Evolutionary conservation across 2,888 invertebrate genomes (phyloP), one percentile per base, ranked within the genome.

Genomic region (Amphipyra tragopoginis): DNA sequence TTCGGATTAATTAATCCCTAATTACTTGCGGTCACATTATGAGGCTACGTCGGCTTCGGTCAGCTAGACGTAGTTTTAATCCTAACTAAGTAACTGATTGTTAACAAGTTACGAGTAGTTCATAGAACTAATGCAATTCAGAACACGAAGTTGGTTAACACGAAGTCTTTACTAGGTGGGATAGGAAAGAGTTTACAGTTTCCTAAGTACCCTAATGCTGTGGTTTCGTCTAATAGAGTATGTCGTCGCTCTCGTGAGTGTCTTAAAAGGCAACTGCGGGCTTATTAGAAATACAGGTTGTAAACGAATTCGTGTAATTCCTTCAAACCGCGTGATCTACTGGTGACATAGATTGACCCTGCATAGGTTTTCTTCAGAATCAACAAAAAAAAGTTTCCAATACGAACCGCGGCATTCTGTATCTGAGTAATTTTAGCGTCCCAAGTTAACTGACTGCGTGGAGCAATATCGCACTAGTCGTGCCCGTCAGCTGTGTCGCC

Each of bases 1-100:
- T 8, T 52, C 9, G 44, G 40, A 42, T 55, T 68, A 65, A 77
- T 66, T 64, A 56, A 77, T 52, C 44, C 15, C 43, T 59, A 67
- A 73, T 69, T 60, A 65, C 14, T 69, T 58, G 55, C 29, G 59
- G 54, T 62, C 56, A 47, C 26, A 50, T 40, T 59, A 54, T 52
- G 53, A 54, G 14, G 47, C 33, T 11, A 42, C 21, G n/a, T 2
- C 29, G 29, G 21, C 10, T 50, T 40, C 0, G 40, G 44, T 45
- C 33, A 51, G 21, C 29, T 40, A 52, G 40, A 52, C 45, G 43
- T 55, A 54, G 54, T 56, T 60, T 52, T 60, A 65, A 75, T 52
- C 43, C 45, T 33, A 44, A 50, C 56, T 52, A 48, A 67, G 40
- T 45, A 60, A 64, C 47, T 53, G 51, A 75, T 69, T 64, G 56